Percentiles rank a stretch among this genome's conserved stretches.
Conservation (phyloP, 2,113 vertebrate species). For the Tor tambroides region DNA sequence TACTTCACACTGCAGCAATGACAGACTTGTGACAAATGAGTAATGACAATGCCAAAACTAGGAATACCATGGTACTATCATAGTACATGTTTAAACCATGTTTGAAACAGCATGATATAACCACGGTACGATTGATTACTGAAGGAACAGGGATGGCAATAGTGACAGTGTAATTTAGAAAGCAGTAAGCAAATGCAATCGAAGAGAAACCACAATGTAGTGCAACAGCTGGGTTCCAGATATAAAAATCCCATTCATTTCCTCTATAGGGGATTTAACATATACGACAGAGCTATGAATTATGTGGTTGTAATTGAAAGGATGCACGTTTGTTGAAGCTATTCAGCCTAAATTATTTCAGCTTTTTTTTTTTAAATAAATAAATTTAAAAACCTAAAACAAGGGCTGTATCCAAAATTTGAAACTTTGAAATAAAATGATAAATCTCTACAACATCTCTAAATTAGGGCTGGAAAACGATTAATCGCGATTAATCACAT, state of each 20-base stretch:
- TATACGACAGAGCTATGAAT: background rate
- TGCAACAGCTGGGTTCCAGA: background rate
- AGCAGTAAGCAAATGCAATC: background rate
- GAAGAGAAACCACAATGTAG: background rate
- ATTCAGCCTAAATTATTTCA: too few species aligned
- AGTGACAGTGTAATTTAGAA: background rate
- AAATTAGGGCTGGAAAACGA: too few species aligned
- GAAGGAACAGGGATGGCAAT: background rate
- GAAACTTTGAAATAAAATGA: too few species aligned
- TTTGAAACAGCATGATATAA: background rate
- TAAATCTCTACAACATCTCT: too few species aligned
- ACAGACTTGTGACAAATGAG: background rate
- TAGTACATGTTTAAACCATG: background rate
- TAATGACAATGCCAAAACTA: background rate
- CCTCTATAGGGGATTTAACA: background rate
- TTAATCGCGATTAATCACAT: too few species aligned
- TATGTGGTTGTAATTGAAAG: background rate
- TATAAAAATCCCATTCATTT: background rate
- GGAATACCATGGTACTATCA: background rate
- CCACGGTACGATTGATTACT: background rate
- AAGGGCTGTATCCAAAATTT: background rate
- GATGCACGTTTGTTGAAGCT: background rate
- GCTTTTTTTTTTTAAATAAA: too few species aligned
- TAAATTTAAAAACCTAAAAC: background rate
- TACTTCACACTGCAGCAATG: background rate